These are phyloP conservation scores for Lepisosteus oculatus DNA, from an alignment of 2,113 vertebrate genomes.

Conservation along the genomic window DNA sequence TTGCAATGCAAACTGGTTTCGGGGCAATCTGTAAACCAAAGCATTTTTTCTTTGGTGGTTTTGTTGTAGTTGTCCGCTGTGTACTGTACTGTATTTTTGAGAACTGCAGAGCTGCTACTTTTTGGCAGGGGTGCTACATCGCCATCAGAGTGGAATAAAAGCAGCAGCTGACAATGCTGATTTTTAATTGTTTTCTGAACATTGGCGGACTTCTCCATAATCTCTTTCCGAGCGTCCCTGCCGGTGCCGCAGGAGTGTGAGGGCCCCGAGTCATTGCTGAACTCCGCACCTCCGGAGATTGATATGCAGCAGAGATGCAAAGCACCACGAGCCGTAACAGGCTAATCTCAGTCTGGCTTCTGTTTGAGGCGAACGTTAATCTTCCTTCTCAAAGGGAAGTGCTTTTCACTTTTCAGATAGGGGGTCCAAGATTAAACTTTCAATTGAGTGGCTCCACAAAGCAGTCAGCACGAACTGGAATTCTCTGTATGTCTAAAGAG, in stretches of 20 bases:
- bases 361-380: conserved; percentile 40
- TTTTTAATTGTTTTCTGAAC: too few relatives aligned
- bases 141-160: too few relatives aligned
- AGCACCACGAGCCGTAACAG: conserved; percentile 49
- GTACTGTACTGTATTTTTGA: too few relatives aligned
- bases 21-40: too few relatives aligned
- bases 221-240: conserved; percentile 24
- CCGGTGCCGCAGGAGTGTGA: background rate
- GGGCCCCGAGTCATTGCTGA: background rate
- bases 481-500: conserved; percentile 46
- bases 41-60: too few relatives aligned
- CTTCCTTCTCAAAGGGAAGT: conserved; percentile 41
- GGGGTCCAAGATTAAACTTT: conserved; percentile 40
- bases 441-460: conserved; percentile 47
- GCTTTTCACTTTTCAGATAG: conserved; percentile 39
- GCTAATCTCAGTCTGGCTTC: conserved; percentile 40
- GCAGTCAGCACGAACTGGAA: conserved; percentile 54
- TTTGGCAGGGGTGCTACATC: too few relatives aligned
- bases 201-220: background rate
- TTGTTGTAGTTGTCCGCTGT: too few relatives aligned
- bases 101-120: too few relatives aligned
- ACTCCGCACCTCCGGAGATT: conserved; percentile 3
- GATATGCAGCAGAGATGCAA: conserved; percentile 23
- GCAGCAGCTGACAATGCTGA: too few relatives aligned
- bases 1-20: too few relatives aligned